Evolutionary conservation across 92 coral and sea anemone species (phyloP).

Genomic region (Epizoanthus rinbou): DNA sequence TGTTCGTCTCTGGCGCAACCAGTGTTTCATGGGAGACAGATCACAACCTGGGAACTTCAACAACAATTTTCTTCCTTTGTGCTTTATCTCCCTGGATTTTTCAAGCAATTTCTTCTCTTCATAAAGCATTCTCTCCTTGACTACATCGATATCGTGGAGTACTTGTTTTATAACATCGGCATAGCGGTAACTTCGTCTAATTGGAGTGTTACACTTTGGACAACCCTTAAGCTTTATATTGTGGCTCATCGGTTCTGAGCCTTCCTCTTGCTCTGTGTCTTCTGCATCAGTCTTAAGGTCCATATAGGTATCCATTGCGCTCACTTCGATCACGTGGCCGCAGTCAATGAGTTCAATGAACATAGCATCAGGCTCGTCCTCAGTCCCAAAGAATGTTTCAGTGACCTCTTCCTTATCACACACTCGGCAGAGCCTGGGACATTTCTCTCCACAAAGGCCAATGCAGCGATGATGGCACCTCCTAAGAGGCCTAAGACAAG

Average conservation of each 20-base stretch:
- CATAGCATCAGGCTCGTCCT: constrained; percentile 70
- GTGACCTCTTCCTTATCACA: constrained; percentile 80
- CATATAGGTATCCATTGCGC: constrained; percentile 82
- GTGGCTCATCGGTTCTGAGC: not conserved
- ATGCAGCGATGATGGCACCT: constrained; percentile 74
- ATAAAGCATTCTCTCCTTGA: constrained; percentile 57
- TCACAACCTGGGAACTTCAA: constrained; percentile 11
- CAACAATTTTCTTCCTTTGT: constrained; percentile 33
- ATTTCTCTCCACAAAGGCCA: constrained; percentile 92
- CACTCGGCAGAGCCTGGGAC: constrained; percentile 79
- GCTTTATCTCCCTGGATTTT: constrained; percentile 1
- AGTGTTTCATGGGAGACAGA: constrained; percentile 11
- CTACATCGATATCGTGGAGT: constrained; percentile 70
- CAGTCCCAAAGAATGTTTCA: constrained; percentile 80
- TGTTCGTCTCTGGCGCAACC: constrained; percentile 59
- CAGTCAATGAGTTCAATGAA: constrained; percentile 84
- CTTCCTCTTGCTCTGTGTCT: constrained; percentile 2
- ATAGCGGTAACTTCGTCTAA: constrained; percentile 79
- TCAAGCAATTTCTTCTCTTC: constrained; percentile 52
- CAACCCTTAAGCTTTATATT: constrained; percentile 72
- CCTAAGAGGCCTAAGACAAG: constrained; percentile 60
- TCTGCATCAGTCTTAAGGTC: constrained; percentile 39
- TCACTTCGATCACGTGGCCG: constrained; percentile 82
- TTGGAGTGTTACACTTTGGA: constrained; percentile 85
- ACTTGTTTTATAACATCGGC: constrained; percentile 74